phyloP scores from a whole-genome alignment of 2,113 vertebrate genomes.

The Lophius piscatorius region DNA sequence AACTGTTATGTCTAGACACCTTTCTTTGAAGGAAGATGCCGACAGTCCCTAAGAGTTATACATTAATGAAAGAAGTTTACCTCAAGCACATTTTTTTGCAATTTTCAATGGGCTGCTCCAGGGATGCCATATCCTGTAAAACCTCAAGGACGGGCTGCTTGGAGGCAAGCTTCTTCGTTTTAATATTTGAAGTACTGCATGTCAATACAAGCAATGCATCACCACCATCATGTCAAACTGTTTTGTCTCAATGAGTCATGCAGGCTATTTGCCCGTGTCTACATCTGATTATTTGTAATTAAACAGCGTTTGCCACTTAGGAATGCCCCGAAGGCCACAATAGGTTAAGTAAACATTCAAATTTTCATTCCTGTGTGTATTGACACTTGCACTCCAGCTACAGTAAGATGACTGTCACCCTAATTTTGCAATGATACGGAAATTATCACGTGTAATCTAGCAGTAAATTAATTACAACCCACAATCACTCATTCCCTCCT shows the following conservation, averaged over 20 bases:
- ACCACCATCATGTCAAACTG: constrained; percentile 20
- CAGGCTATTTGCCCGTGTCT: constrained; percentile 54
- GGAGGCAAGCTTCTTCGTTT: too few relatives aligned
- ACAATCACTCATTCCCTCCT: constrained; percentile 59
- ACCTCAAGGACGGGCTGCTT: too few relatives aligned
- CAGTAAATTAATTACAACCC: constrained; percentile 80
- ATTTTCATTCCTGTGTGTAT: constrained; percentile 25
- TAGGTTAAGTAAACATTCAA: constrained; percentile 35
- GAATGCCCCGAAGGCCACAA: constrained; percentile 54
- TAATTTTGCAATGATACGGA: constrained; percentile 76
- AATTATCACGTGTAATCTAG: constrained; percentile 78
- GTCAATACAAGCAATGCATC: too few relatives aligned
- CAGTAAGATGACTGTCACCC: constrained; percentile 56
- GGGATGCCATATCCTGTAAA: too few relatives aligned
- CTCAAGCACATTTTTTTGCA: too few relatives aligned
- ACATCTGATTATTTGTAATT: constrained; percentile 72
- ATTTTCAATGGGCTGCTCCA: too few relatives aligned
- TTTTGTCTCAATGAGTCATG: constrained; percentile 56
- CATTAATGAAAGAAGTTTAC: too few relatives aligned
- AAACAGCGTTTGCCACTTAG: constrained; percentile 65
- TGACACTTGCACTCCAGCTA: constrained; percentile 45
- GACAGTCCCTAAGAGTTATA: too few relatives aligned
- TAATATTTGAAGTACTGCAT: too few relatives aligned
- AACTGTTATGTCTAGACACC: too few relatives aligned
- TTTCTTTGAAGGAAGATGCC: too few relatives aligned